These are phyloP conservation scores for Sialia sialis DNA, from an alignment of 2,113 vertebrate species.

Conservation along the genomic window DNA sequence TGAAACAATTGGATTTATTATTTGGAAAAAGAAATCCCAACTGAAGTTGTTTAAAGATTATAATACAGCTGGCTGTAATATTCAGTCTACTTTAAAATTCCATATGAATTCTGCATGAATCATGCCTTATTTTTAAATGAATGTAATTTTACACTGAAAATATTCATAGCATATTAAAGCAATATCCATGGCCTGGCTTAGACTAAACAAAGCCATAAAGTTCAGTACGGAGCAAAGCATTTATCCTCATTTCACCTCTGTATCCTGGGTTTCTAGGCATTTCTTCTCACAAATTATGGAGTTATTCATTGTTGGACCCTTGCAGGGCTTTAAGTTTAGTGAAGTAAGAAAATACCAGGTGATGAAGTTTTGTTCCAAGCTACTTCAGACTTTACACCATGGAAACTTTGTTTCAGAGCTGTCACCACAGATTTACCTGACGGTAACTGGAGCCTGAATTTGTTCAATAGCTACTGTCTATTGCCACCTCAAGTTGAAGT, in stretches of 20 bases:
- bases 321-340: slow-evolving; percentile 27
- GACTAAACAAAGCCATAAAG: slow-evolving; percentile 17
- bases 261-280: neutral
- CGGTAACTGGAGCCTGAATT: neutral
- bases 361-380: neutral
- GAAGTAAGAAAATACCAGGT: slow-evolving; percentile 11
- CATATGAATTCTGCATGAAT: neutral
- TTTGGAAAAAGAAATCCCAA: neutral
- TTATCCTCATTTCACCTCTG: slow-evolving; percentile 57
- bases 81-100: neutral
- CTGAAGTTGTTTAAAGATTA: neutral
- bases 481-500: neutral
- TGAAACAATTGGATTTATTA: neutral
- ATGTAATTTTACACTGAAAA: slow-evolving; percentile 56
- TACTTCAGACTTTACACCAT: neutral
- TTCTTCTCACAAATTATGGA: neutral
- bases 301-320: slow-evolving; percentile 31
- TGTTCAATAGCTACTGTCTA: neutral
- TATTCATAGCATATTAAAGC: slow-evolving; percentile 4
- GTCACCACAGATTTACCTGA: neutral
- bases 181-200: neutral
- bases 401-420: neutral
- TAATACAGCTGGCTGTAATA: neutral
- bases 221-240: neutral
- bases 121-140: slow-evolving; percentile 42